Percentiles rank a stretch among this genome's conserved stretches.
Evolutionary conservation across 2,797 vertebrate genomes (phyloP).

Genomic region (Gobio occitaniae): DNA sequence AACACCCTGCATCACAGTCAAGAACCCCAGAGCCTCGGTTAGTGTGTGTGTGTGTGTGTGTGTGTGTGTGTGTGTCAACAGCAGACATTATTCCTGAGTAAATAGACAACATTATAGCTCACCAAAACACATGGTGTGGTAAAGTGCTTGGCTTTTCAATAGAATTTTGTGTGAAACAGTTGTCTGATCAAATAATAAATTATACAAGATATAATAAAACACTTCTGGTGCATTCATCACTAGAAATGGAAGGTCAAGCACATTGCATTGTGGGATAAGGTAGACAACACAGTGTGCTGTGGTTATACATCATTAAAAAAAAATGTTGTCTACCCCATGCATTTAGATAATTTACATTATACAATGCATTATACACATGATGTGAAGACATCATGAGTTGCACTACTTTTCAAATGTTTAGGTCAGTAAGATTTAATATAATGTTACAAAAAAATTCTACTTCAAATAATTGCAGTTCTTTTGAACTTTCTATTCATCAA

Average conservation of each 20-base stretch:
- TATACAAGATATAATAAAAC: not conserved
- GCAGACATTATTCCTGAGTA: not conserved
- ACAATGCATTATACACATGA: not conserved
- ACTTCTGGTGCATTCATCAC: not conserved
- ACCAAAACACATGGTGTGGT: not conserved
- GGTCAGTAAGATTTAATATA: too few relatives aligned
- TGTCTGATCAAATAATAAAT: not conserved
- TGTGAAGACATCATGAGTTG: not conserved
- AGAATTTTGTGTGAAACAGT: not conserved
- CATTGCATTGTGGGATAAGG: not conserved
- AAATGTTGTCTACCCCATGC: too few relatives aligned
- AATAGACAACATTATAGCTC: not conserved
- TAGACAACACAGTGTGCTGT: not conserved
- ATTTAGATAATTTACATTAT: not conserved
- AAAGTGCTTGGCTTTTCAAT: not conserved
- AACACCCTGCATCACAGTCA: slow-evolving; percentile 97
- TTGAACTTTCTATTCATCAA: too few relatives aligned
- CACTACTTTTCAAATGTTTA: not conserved
- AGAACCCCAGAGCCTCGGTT: slow-evolving; percentile 93
- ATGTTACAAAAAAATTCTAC: too few relatives aligned
- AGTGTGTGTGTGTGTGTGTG: slow-evolving; percentile 67
- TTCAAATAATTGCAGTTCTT: too few relatives aligned
- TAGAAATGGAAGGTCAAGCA: not conserved
- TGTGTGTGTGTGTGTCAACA: not conserved
- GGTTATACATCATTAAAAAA: not conserved